These are phyloP conservation scores for Metaphire vulgaris DNA, from an alignment of 1,140 invertebrate genomes.

Conservation along the genomic window DNA sequence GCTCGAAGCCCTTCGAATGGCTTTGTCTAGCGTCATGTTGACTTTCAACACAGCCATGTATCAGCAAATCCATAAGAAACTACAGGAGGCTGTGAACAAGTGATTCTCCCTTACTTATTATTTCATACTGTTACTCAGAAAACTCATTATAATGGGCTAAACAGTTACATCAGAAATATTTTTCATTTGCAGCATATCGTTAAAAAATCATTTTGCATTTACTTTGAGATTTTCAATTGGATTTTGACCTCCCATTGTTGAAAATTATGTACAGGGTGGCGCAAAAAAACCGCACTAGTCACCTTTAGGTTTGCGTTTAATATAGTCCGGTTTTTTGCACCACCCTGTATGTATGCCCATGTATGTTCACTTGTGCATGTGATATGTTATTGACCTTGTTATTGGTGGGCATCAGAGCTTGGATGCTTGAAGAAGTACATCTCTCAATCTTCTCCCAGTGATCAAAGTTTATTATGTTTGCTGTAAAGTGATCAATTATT, in stretches of 20 bases:
- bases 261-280: background rate
- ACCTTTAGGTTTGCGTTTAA: no score
- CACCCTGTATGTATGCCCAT: no score
- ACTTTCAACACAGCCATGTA: conserved; percentile 91
- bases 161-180: no score
- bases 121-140: background rate
- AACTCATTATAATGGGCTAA: no score
- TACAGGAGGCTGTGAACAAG: conserved; percentile 63
- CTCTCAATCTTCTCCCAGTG: no score
- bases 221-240: background rate
- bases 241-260: background rate
- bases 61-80: conserved; percentile 78
- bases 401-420: background rate
- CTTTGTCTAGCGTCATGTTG: conserved; percentile 83
- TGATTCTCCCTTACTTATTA: background rate
- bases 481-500: background rate
- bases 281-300: no score
- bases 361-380: background rate
- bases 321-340: no score
- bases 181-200: no score
- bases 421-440: no score
- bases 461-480: background rate
- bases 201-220: background rate
- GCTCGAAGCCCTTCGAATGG: conserved; percentile 89
- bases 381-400: background rate